Conservation (phyloP, 2,797 vertebrate genomes). For the Leucoraja ocellata region DNA sequence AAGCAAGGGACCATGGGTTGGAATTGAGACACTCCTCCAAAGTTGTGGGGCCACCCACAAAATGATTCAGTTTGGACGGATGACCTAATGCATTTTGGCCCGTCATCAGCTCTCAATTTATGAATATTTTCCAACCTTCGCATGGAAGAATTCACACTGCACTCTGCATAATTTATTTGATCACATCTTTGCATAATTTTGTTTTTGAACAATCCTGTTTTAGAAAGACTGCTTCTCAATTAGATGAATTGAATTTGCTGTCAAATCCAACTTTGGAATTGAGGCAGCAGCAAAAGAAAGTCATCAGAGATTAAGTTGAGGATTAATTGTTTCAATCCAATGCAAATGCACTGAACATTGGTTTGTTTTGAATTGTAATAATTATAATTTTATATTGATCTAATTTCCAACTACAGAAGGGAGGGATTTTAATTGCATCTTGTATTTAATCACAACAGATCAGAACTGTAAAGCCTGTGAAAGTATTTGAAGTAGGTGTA, state of each 20-base stretch:
- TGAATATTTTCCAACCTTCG: too few species aligned
- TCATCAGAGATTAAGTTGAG: too few species aligned
- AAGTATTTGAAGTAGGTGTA: slow-evolving; percentile 36
- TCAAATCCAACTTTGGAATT: background rate
- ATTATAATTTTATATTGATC: background rate
- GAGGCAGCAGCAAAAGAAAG: background rate
- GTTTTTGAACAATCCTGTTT: background rate
- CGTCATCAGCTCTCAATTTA: too few species aligned
- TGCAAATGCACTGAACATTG: background rate
- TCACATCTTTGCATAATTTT: background rate
- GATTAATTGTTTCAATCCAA: background rate
- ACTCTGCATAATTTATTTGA: background rate
- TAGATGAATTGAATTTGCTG: background rate
- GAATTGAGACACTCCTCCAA: background rate
- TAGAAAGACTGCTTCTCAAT: background rate
- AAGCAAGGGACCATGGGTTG: background rate
- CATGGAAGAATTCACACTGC: background rate
- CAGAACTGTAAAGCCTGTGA: background rate
- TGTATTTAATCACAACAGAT: slow-evolving; percentile 11
- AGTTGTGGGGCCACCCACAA: background rate
- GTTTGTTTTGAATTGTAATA: background rate
- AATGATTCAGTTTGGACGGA: background rate
- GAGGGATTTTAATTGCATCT: background rate
- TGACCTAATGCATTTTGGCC: background rate
- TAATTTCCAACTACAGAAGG: background rate